These are phyloP conservation scores for Crypturellus undulatus DNA, from an alignment of 2,113 vertebrate species.

Conservation along the genomic window DNA sequence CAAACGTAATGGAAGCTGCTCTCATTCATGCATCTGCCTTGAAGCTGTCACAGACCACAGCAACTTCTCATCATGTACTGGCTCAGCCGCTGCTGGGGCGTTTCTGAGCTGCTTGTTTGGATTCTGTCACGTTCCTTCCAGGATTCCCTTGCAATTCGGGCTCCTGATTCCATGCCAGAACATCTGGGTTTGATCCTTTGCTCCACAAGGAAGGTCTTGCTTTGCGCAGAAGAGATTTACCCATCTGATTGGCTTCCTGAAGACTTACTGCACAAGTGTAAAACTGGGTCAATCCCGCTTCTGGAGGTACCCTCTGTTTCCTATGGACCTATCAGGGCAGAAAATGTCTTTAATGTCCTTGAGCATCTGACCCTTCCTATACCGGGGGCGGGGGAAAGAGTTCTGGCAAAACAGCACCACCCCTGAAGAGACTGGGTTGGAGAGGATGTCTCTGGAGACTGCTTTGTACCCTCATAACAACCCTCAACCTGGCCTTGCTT, in stretches of 20 bases:
- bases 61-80: not conserved
- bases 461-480: not conserved
- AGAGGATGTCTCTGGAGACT: not conserved
- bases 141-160: not conserved
- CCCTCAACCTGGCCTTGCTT: not conserved
- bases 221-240: not conserved
- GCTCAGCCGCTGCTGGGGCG: not conserved
- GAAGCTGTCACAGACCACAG: not conserved
- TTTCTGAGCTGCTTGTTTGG: not conserved
- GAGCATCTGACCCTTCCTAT: not conserved
- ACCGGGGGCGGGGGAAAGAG: not conserved
- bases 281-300: not conserved
- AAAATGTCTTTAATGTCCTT: not conserved
- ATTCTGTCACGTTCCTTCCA: not conserved
- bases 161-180: not conserved
- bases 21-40: not conserved
- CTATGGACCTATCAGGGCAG: not conserved
- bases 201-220: not conserved
- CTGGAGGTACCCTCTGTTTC: not conserved
- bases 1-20: not conserved
- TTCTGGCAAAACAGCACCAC: not conserved
- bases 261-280: not conserved
- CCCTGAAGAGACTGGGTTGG: not conserved
- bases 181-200: not conserved
- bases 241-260: not conserved